Conservation (phyloP, 2,888 invertebrate species). For the Eupithecia pulchellata region DNA sequence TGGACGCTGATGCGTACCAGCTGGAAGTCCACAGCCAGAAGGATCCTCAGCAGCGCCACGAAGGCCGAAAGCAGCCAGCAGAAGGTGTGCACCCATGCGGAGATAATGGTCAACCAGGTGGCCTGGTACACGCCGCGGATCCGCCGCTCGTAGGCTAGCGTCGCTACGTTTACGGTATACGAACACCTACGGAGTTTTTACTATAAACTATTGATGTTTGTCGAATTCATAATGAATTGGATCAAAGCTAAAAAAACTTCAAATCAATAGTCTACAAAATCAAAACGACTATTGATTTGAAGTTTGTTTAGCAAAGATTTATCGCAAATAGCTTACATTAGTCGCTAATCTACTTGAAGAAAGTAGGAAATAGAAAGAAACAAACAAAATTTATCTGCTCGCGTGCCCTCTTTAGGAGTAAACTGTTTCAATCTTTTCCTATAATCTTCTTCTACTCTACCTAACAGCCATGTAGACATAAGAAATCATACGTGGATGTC, state of each 20-base stretch:
- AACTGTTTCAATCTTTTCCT: not conserved
- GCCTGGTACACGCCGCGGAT: slow-evolving; percentile 79
- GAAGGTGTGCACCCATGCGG: slow-evolving; percentile 76
- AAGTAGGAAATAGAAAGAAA: not conserved
- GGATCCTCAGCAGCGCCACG: slow-evolving; percentile 61
- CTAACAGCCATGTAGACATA: not conserved
- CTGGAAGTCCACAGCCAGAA: slow-evolving; percentile 74
- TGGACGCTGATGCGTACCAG: slow-evolving; percentile 66
- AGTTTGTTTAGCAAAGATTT: not conserved
- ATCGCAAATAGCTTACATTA: not conserved
- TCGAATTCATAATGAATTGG: not conserved
- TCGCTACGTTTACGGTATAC: slow-evolving; percentile 75
- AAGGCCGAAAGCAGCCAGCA: slow-evolving; percentile 75
- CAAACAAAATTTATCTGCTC: too few relatives aligned
- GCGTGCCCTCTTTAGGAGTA: not conserved
- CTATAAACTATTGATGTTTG: not conserved
- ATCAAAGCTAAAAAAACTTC: not conserved
- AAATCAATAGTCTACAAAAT: not conserved
- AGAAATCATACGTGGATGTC: slow-evolving; percentile 61
- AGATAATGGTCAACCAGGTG: slow-evolving; percentile 67
- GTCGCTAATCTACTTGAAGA: not conserved
- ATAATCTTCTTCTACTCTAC: not conserved
- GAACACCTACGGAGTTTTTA: slow-evolving; percentile 50
- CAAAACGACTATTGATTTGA: not conserved
- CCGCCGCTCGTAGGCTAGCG: slow-evolving; percentile 72